Evolutionary conservation across 2,113 vertebrate species (phyloP), one percentile per base, ranked within the genome.

Genomic region (Piaya cayana): DNA sequence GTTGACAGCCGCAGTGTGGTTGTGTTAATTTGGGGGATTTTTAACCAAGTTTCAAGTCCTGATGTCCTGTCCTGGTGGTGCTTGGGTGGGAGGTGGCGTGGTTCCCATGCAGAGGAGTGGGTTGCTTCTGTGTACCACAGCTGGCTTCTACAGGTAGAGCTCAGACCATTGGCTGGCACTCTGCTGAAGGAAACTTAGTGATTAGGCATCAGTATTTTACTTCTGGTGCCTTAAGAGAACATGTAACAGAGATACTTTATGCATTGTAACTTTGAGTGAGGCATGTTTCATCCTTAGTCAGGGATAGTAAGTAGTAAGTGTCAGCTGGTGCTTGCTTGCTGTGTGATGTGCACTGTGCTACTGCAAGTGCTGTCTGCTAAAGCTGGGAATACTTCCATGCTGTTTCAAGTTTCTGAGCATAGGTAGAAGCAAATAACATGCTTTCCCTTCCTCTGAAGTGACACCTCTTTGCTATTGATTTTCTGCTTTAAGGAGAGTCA

Each of bases 31-130:
- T 78, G 74, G 23, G 34, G 25, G 12, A n/a, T 13, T 47, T 90
- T 19, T 49, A 25, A 25, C 49, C 19, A 50, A 70, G 47, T n/a
- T 75, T 53, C 6, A 29, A 36, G 19, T 52, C 34, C 56, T 55
- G 8, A 30, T n/a, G 27, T 77, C 10, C 20, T 78, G 17, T 78
- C 27, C 60, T 78, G n/a, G 36, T 76, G 27, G 30, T 59, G 14
- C 49, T 79, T 37, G 25, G 6, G 18, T 68, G 30, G 30, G 27
- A 75, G 19, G 14, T 52, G 34, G 45, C 25, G 25, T 75, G 12
- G 11, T 8, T 52, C 15, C 47, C 0, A 0, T 36, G 14, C 27
- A 52, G 32, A 1, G 8, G 8, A 1, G 2, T 39, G n/a, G 15
- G 29, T 70, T 16, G 9, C 4, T 16, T 63, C 17, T 30, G 32